Conservation (phyloP, 2,888 invertebrate species). For the Drosophila diplacantha region DNA sequence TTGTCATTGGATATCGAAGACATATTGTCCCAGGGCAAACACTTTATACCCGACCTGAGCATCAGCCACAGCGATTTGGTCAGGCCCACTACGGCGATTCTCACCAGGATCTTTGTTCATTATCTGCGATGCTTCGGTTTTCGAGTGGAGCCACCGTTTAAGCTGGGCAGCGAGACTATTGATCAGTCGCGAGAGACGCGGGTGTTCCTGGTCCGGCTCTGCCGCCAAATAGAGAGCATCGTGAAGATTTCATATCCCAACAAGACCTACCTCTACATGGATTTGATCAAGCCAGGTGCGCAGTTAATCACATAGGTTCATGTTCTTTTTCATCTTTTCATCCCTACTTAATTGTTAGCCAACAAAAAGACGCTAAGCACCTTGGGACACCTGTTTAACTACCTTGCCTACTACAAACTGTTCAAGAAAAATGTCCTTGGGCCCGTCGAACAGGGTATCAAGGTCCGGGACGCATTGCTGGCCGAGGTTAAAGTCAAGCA, state of each 20-base stretch:
- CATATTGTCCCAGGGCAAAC: slow-evolving; percentile 62
- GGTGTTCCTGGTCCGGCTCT: slow-evolving; percentile 63
- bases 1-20: slow-evolving; percentile 25
- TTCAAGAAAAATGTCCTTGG: slow-evolving; percentile 67
- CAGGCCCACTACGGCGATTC: slow-evolving; percentile 66
- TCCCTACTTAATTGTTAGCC: slow-evolving; percentile 46
- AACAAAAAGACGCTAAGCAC: slow-evolving; percentile 70
- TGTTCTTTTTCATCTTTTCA: background rate
- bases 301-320: slow-evolving; percentile 13
- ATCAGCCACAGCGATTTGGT: slow-evolving; percentile 63
- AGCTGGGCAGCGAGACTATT: slow-evolving; percentile 36
- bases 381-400: slow-evolving; percentile 70
- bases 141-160: slow-evolving; percentile 62
- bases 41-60: slow-evolving; percentile 68
- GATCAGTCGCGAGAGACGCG: slow-evolving; percentile 64
- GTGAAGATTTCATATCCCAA: slow-evolving; percentile 71
- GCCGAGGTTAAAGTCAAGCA: slow-evolving; percentile 32
- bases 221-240: slow-evolving; percentile 71
- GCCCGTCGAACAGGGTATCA: slow-evolving; percentile 51
- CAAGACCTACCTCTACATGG: slow-evolving; percentile 67
- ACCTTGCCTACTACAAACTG: slow-evolving; percentile 72
- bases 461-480: slow-evolving; percentile 52
- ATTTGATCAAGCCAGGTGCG: slow-evolving; percentile 70
- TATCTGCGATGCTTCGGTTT: slow-evolving; percentile 72
- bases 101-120: slow-evolving; percentile 63